These are phyloP conservation scores for Vidua macroura DNA, from an alignment of 2,113 vertebrate species.

Conservation along the genomic window DNA sequence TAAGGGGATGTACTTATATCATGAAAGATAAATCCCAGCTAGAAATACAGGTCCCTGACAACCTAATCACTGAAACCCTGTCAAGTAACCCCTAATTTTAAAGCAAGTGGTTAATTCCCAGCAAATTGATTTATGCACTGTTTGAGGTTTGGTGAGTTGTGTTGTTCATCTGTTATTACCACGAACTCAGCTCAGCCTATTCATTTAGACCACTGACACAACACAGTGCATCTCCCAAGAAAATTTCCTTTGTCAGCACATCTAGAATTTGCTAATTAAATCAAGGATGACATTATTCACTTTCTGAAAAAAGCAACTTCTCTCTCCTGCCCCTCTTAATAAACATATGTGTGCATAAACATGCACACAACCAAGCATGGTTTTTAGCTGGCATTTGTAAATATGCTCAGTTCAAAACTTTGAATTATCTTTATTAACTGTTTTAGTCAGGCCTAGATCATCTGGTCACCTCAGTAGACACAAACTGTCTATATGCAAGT, in stretches of 20 bases:
- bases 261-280: conserved; percentile 84
- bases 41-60: conserved; percentile 75
- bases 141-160: conserved; percentile 79
- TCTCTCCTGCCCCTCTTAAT: not conserved
- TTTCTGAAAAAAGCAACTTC: conserved; percentile 60
- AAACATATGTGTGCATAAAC: not conserved
- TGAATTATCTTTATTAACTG: not conserved
- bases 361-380: not conserved
- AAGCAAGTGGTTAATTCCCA: conserved; percentile 79
- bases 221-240: conserved; percentile 75
- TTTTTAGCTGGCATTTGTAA: not conserved
- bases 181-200: conserved; percentile 70
- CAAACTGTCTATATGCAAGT: rapidly evolving
- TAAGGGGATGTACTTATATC: conserved; percentile 57
- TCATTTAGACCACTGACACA: conserved; percentile 76
- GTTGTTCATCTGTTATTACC: conserved; percentile 81
- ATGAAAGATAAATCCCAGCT: conserved; percentile 73
- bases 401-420: not conserved
- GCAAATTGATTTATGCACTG: conserved; percentile 82
- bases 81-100: conserved; percentile 82
- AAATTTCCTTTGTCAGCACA: conserved; percentile 83
- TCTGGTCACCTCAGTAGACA: not conserved
- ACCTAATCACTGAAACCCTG: conserved; percentile 75
- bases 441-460: not conserved
- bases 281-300: conserved; percentile 80